A percentile compares a stretch with the other conserved stretches of the same genome.
These are phyloP conservation scores for Salvelinus namaycush DNA, from an alignment of 2,113 vertebrate genomes.

Conservation along the genomic window DNA sequence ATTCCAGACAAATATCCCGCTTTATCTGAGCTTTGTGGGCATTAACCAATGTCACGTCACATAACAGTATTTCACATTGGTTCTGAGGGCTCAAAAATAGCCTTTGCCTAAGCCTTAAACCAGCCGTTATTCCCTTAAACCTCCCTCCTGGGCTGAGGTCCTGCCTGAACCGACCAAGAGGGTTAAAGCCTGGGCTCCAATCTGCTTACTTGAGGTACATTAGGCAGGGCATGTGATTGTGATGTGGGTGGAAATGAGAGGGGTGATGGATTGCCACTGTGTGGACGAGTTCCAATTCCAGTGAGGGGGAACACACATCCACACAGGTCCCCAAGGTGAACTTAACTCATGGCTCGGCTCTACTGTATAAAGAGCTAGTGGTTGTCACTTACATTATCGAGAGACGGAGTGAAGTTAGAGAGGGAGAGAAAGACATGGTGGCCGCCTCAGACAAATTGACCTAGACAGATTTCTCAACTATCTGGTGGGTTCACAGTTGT, in stretches of 20 bases:
- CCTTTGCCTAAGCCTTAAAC: constrained; percentile 39
- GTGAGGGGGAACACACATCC: no score
- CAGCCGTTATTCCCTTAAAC: constrained; percentile 27
- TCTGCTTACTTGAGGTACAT: background rate
- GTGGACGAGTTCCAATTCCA: no score
- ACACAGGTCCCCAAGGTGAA: background rate
- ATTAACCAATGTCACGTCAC: background rate
- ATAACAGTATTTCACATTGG: constrained; percentile 6
- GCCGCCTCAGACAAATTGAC: background rate
- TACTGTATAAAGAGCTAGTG: no score
- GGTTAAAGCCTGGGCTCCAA: constrained; percentile 21
- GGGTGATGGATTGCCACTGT: background rate
- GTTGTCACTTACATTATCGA: no score
- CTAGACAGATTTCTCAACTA: background rate
- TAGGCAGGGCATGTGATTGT: constrained; percentile 35
- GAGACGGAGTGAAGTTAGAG: background rate
- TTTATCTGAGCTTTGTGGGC: background rate
- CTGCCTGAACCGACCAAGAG: background rate
- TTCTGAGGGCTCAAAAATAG: constrained; percentile 51
- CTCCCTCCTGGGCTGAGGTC: background rate
- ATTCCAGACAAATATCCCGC: background rate
- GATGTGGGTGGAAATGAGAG: constrained; percentile 7
- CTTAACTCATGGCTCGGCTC: background rate
- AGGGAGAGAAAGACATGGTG: background rate
- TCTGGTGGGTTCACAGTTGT: background rate